Evolutionary conservation across 2,797 vertebrate genomes (phyloP).

Genomic region (Siniperca undulata): DNA sequence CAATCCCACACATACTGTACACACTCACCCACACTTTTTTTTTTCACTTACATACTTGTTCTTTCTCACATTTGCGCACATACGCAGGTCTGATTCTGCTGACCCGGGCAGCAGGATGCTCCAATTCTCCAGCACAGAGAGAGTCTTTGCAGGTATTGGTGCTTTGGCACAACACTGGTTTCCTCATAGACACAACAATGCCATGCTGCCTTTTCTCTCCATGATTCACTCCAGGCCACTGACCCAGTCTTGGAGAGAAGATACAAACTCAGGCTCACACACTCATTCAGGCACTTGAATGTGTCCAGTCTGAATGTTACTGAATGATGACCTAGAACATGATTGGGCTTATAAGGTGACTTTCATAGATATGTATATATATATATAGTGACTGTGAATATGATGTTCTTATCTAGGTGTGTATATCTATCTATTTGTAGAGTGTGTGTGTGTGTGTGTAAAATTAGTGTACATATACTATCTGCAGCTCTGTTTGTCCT

Average conservation of each 20-base stretch:
- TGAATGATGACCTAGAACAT: neutral
- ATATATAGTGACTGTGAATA: neutral
- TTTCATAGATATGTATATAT: neutral
- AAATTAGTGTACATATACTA: neutral
- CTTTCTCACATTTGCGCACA: too few species aligned
- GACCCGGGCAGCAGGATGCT: conserved; percentile 63
- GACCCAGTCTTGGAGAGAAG: conserved; percentile 38
- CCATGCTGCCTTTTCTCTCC: conserved; percentile 32
- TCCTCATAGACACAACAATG: conserved; percentile 66
- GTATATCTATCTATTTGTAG: neutral
- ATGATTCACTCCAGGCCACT: conserved; percentile 51
- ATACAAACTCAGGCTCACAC: conserved; percentile 32
- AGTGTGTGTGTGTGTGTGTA: conserved; percentile 6
- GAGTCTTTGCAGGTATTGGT: conserved; percentile 51
- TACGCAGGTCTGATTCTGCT: conserved; percentile 49
- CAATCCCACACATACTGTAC: conserved; percentile 33
- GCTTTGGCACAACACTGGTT: conserved; percentile 54
- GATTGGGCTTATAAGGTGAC: neutral
- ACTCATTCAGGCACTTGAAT: conserved; percentile 25
- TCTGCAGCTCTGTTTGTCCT: neutral
- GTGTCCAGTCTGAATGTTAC: neutral
- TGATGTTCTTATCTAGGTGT: neutral
- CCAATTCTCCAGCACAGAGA: conserved; percentile 73
- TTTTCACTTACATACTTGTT: conserved; percentile 26
- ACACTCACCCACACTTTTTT: conserved; percentile 22